phyloP scores from a whole-genome alignment of 2,888 invertebrate genomes.

The Agonopterix heracliana region DNA sequence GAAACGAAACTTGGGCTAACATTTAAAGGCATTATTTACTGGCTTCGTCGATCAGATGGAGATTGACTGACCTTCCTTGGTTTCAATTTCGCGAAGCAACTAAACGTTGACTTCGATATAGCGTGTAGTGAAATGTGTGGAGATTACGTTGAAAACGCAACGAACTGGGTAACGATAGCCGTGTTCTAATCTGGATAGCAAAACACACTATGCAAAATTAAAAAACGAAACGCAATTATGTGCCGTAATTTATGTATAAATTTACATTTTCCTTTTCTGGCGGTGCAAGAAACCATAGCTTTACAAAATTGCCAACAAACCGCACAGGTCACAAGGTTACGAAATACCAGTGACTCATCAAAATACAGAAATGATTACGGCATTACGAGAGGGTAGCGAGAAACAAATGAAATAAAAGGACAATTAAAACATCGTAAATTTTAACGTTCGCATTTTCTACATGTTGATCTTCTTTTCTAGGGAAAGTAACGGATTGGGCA shows the following conservation, averaged over 20 bases:
- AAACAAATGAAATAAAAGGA: too few species aligned
- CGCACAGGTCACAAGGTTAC: slow-evolving; percentile 20
- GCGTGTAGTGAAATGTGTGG: too few species aligned
- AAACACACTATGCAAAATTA: not conserved
- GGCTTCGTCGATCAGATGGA: too few species aligned
- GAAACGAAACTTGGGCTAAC: too few species aligned
- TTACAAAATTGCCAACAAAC: slow-evolving; percentile 15
- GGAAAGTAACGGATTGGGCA: not conserved
- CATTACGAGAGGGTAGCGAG: too few species aligned
- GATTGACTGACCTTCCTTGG: too few species aligned
- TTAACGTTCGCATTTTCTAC: not conserved
- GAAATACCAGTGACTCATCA: not conserved
- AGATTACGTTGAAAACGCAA: too few species aligned
- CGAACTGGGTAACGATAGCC: not conserved
- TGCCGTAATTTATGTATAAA: not conserved
- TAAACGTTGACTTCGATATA: too few species aligned
- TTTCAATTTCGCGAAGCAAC: too few species aligned
- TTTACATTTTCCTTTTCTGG: slow-evolving; percentile 1
- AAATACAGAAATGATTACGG: not conserved
- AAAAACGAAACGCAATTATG: too few species aligned
- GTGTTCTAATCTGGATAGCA: not conserved
- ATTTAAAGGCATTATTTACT: too few species aligned
- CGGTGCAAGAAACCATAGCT: not conserved
- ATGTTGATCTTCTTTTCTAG: not conserved
- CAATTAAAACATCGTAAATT: not conserved